Evolutionary conservation across 2,113 vertebrate species (phyloP).

Genomic region (Sinocyclocheilus rhinocerous): DNA sequence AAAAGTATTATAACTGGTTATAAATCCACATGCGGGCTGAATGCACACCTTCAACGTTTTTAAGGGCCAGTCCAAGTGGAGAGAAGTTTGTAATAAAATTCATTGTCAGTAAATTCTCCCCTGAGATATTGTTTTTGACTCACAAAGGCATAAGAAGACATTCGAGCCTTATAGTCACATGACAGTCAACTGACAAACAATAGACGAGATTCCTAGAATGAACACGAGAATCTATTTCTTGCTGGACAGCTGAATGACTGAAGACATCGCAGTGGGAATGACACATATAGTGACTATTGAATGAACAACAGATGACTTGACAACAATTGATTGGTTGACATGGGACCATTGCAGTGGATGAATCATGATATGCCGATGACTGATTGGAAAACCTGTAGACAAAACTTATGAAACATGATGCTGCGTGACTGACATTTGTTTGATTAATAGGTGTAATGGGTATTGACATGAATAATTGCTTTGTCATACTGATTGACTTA

Average conservation of each 20-base stretch:
- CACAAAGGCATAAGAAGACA: neutral
- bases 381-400: neutral
- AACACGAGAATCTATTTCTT: neutral
- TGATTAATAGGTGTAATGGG: neutral
- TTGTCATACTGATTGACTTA: neutral
- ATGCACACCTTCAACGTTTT: neutral
- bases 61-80: neutral
- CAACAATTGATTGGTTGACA: neutral
- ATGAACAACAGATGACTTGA: conserved; percentile 3
- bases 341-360: neutral
- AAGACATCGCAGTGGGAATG: neutral
- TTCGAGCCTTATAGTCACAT: too few species aligned
- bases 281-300: neutral
- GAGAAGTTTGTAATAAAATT: neutral
- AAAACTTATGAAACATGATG: neutral
- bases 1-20: too few species aligned
- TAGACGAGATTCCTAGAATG: conserved; percentile 12
- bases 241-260: neutral
- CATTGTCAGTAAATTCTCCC: neutral
- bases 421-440: neutral
- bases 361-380: neutral
- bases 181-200: conserved; percentile 2
- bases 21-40: too few species aligned
- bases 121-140: neutral
- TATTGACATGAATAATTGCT: neutral